Evolutionary conservation across 2,888 invertebrate species (phyloP), one percentile per base, ranked within the genome.

Genomic region (Drosophila antonietae): DNA sequence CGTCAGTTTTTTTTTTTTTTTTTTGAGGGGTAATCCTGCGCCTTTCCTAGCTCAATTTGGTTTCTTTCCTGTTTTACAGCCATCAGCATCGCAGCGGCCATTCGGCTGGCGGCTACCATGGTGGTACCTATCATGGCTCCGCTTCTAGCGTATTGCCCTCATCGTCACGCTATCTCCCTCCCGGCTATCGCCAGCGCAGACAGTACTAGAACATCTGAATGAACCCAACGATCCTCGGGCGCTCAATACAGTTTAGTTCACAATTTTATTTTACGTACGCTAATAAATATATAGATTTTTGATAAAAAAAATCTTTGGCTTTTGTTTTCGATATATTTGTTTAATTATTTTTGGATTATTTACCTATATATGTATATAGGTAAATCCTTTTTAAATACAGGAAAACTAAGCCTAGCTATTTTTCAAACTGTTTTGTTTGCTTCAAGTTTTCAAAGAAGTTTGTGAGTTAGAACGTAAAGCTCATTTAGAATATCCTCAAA

Each of bases 81-180:
- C 81, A 88, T 57, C 81, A 86, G 31, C 62, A 72, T 14, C 65
- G 69, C 65, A 70, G 65, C 18, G 69, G 56, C n/a, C 73, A 70
- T 14, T 35, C 60, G 5, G 66, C 64, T 64, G 73, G 78, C 20
- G 74, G 59, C 3, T 77, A 68, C 37, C 73, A 70, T 58, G 83
- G 68, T 28, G 68, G 69, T 20, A 68, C 55, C 33, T 82, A 83
- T 35, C 77, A 73, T 39, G 86, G 80, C n/a, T 64, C 77, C 23
- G 77, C 81, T 2, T 78, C 79, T 20, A 80, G 80, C 58, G 70
- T 69, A 6, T 78, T 75, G 9, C 68, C 84, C 6, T 89, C 92
- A 1, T 73, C 87, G 12, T 69, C 88, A 8, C 83, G 87, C 18
- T 92, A 92, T 67, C 72, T 92, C 60, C 92, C 92, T 5, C 91